Percentiles rank a stretch among this genome's conserved stretches.
Evolutionary conservation across 2,113 vertebrate species (phyloP).

Genomic region (Equus quagga): DNA sequence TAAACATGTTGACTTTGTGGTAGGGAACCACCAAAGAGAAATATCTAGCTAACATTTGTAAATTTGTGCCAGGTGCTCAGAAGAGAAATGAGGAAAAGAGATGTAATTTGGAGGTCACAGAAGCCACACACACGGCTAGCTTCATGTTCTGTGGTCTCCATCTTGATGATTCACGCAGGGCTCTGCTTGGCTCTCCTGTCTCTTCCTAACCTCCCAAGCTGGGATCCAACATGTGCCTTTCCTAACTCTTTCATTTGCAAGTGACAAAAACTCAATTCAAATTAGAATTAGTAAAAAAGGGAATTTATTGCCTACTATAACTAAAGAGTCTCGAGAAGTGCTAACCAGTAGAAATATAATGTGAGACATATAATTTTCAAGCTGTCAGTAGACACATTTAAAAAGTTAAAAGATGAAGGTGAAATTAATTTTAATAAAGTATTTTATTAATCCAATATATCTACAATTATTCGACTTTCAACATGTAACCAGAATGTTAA

Average conservation of each 20-base stretch:
- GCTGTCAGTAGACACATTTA: neutral
- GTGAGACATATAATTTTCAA: neutral
- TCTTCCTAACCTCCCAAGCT: neutral
- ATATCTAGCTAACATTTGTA: neutral
- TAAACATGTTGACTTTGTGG: neutral
- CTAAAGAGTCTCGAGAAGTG: neutral
- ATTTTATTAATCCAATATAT: neutral
- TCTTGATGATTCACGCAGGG: neutral
- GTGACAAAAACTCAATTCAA: constrained; percentile 46
- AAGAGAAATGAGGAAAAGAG: neutral
- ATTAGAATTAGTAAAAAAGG: neutral
- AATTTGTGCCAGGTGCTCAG: neutral
- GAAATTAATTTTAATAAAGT: neutral
- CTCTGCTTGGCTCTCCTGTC: neutral
- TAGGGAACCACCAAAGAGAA: neutral
- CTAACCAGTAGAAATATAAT: neutral
- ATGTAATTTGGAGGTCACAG: neutral
- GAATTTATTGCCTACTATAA: neutral
- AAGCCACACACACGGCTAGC: neutral
- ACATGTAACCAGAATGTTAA: constrained; percentile 27
- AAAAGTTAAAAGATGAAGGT: neutral
- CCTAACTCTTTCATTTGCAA: neutral
- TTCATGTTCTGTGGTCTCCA: neutral
- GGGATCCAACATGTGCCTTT: neutral
- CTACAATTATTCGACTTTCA: neutral